These are phyloP conservation scores for Quiscalus mexicanus DNA, from an alignment of 2,113 vertebrate genomes.

Conservation along the genomic window DNA sequence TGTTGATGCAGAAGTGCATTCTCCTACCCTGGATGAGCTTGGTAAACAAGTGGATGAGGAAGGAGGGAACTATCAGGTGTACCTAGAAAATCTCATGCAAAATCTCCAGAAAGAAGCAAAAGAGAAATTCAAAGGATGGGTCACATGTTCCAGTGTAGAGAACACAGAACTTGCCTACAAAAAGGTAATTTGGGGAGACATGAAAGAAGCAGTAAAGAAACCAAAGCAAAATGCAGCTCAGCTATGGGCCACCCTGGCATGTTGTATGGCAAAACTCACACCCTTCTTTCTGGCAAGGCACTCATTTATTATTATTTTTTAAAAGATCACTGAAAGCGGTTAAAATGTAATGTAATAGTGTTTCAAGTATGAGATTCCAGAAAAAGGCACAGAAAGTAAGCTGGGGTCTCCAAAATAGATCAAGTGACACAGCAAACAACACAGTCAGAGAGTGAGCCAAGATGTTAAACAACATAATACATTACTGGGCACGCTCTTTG, in stretches of 20 bases:
- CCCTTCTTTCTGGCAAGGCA: neutral
- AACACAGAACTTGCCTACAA: constrained; percentile 91
- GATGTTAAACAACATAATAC: neutral
- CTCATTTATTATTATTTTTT: neutral
- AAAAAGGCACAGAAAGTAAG: neutral
- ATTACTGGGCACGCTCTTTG: neutral
- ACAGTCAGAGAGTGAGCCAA: neutral
- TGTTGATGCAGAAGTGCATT: constrained; percentile 87
- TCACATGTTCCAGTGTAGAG: constrained; percentile 85
- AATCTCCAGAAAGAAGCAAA: constrained; percentile 90
- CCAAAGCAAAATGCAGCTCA: neutral
- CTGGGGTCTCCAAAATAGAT: neutral
- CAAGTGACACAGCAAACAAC: neutral
- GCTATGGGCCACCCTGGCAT: neutral
- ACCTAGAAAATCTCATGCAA: constrained; percentile 86
- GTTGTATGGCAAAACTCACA: neutral
- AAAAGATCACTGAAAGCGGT: neutral
- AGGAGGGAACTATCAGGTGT: constrained; percentile 81
- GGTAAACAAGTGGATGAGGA: constrained; percentile 87
- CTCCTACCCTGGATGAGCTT: constrained; percentile 86
- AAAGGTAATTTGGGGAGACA: constrained; percentile 79
- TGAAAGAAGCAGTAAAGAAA: neutral
- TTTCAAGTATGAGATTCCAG: neutral
- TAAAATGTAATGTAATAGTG: neutral
- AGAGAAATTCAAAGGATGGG: constrained; percentile 95